These are phyloP conservation scores for Pantherophis guttatus DNA, from an alignment of 2,113 vertebrate genomes.

Conservation along the genomic window DNA sequence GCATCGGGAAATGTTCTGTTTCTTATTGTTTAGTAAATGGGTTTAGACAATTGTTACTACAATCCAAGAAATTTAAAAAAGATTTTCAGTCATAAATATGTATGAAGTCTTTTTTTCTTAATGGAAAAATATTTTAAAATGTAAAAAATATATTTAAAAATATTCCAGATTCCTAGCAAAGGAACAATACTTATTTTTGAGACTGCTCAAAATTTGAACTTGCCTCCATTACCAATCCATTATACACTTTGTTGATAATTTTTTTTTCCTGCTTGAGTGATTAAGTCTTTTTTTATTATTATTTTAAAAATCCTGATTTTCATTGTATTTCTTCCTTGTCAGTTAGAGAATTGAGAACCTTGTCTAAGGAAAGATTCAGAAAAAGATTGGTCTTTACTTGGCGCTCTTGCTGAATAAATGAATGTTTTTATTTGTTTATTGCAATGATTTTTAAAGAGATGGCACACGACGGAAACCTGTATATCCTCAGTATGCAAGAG, in stretches of 20 bases:
- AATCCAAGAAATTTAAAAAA: neutral
- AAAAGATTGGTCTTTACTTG: neutral
- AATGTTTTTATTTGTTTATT: slow-evolving; percentile 1
- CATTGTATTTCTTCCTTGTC: neutral
- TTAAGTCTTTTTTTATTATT: neutral
- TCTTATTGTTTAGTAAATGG: neutral
- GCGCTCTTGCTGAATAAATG: neutral
- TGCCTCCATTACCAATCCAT: neutral
- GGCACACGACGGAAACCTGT: slow-evolving; percentile 75
- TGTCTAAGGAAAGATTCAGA: neutral
- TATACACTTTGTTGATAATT: neutral
- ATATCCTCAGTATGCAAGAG: slow-evolving; percentile 74
- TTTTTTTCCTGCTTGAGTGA: neutral
- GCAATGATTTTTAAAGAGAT: slow-evolving; percentile 67
- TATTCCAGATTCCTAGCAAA: neutral
- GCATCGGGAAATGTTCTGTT: neutral
- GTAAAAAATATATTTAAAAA: neutral
- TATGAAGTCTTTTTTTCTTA: neutral
- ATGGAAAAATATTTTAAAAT: neutral
- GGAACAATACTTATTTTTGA: neutral
- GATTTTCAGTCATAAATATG: neutral
- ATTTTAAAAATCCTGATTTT: neutral
- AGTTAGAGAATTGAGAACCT: neutral
- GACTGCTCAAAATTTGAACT: neutral
- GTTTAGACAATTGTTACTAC: neutral